phyloP scores from a whole-genome alignment of 2,888 invertebrate species.

The Galerucella nymphaeae region DNA sequence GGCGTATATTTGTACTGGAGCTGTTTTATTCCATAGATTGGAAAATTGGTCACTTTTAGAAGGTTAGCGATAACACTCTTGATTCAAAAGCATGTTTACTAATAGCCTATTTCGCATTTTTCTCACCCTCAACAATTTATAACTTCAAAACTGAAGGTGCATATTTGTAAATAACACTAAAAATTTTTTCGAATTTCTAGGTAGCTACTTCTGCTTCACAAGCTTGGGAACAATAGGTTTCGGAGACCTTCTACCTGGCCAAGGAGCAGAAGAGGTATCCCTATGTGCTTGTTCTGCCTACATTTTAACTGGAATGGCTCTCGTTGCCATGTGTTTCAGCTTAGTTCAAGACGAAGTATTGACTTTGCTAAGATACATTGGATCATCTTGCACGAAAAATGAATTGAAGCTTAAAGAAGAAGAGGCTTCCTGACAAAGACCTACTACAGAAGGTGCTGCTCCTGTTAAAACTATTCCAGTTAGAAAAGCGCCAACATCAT shows the following conservation, averaged over 20 bases:
- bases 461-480: constrained; percentile 63
- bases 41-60: constrained; percentile 93
- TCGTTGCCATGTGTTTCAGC: constrained; percentile 89
- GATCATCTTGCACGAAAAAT: constrained; percentile 55
- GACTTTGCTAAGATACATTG: constrained; percentile 65
- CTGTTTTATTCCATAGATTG: constrained; percentile 88
- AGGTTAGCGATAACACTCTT: constrained; percentile 64
- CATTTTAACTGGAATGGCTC: constrained; percentile 85
- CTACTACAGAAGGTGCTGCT: constrained; percentile 65
- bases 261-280: constrained; percentile 73
- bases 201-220: constrained; percentile 81
- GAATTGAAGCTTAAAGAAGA: constrained; percentile 63
- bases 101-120: no score
- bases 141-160: no score
- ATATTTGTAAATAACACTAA: no score
- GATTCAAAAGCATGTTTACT: no score
- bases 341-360: constrained; percentile 83
- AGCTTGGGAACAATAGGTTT: constrained; percentile 83
- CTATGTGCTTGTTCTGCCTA: constrained; percentile 83
- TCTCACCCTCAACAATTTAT: no score
- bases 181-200: no score
- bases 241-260: constrained; percentile 81
- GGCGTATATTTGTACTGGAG: constrained; percentile 89
- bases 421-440: constrained; percentile 69
- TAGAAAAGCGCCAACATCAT: constrained; percentile 59